phyloP scores from a whole-genome alignment of 2,113 vertebrate genomes.

The Alectura lathami region DNA sequence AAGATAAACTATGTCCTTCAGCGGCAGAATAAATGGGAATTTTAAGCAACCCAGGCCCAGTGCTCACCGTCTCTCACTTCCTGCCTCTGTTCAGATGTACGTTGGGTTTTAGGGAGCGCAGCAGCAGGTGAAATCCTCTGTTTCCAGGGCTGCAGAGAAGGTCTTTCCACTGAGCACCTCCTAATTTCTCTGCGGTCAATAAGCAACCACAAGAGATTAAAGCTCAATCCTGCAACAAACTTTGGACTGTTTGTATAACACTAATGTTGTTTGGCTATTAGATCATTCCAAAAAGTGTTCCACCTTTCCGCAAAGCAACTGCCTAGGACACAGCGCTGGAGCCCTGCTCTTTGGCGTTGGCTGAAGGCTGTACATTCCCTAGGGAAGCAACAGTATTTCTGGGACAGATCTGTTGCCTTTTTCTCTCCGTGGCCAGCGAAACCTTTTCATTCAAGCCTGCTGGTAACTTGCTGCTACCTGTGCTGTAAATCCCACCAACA shows the following conservation, averaged over 20 bases:
- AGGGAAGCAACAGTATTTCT: background rate
- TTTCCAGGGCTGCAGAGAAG: background rate
- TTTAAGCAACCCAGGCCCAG: background rate
- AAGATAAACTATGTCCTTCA: background rate
- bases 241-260: conserved; percentile 57
- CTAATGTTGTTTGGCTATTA: background rate
- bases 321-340: background rate
- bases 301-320: rapidly evolving
- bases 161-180: background rate
- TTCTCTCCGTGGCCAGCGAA: background rate
- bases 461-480: background rate
- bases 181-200: conserved; percentile 26
- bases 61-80: background rate
- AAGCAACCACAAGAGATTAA: conserved; percentile 51
- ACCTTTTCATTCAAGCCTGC: background rate
- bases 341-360: background rate
- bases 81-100: conserved; percentile 32
- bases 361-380: background rate
- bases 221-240: conserved; percentile 46
- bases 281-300: background rate
- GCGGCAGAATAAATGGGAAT: background rate
- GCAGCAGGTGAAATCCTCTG: background rate
- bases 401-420: background rate
- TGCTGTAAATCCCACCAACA: background rate
- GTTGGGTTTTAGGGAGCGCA: background rate